Percentiles rank a stretch among this genome's conserved stretches.
These are phyloP conservation scores for Tenthredo distinguenda DNA, from an alignment of 2,888 invertebrate genomes.

Conservation along the genomic window DNA sequence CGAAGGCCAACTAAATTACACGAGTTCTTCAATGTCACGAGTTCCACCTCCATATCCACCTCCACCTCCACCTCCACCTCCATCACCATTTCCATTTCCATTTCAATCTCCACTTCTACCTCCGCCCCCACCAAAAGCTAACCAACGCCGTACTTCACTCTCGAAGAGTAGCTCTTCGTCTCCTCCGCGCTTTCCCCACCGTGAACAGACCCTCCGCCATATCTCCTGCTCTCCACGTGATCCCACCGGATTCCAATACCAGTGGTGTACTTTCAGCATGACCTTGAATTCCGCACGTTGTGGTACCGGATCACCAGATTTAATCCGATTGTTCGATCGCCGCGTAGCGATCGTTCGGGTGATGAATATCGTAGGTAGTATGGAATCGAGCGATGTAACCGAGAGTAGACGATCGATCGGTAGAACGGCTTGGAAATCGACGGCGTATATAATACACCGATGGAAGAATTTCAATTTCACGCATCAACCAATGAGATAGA, in stretches of 20 bases:
- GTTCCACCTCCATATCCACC: constrained; percentile 37
- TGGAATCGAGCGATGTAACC: background rate
- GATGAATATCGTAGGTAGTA: background rate
- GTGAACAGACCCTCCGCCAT: constrained; percentile 5
- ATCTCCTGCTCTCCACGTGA: constrained; percentile 21
- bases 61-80: constrained; percentile 22
- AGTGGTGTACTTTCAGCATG: constrained; percentile 27
- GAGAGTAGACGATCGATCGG: background rate
- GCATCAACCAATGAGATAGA: background rate
- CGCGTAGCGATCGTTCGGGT: background rate
- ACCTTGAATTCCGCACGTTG: constrained; percentile 35
- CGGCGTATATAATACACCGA: background rate
- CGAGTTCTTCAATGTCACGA: constrained; percentile 50
- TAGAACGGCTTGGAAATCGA: background rate
- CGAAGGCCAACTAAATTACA: constrained; percentile 51
- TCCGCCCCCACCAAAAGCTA: constrained; percentile 36
- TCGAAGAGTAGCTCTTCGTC: constrained; percentile 9
- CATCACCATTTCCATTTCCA: constrained; percentile 30
- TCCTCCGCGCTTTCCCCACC: constrained; percentile 26
- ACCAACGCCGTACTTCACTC: background rate
- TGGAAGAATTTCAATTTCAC: constrained; percentile 8
- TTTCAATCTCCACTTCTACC: constrained; percentile 43
- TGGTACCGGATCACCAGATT: constrained; percentile 43
- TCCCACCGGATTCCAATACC: constrained; percentile 32
- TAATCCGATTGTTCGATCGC: constrained; percentile 41